A percentile compares a stretch with the other conserved stretches of the same genome.
Conservation (phyloP, 2,797 vertebrate genomes). For the Melanotaenia nigrans region DNA sequence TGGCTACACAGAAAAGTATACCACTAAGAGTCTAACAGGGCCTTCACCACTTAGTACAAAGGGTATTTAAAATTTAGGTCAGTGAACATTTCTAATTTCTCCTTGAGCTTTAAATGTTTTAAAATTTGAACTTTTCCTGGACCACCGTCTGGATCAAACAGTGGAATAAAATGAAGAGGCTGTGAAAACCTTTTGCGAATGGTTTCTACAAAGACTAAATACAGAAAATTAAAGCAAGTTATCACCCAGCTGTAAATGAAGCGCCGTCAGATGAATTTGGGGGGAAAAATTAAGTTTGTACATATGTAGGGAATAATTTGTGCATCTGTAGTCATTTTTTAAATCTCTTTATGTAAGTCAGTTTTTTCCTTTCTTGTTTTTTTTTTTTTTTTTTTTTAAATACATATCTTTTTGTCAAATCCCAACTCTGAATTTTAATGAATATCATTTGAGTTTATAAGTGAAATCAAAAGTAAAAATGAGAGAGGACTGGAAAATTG, state of each 20-base stretch:
- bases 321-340: too few relatives aligned
- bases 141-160: neutral
- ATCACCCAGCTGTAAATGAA: neutral
- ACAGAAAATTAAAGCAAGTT: neutral
- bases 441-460: too few relatives aligned
- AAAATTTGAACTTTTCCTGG: neutral
- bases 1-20: conserved; percentile 20
- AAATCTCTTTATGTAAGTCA: too few relatives aligned
- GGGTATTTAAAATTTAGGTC: neutral
- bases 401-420: too few relatives aligned
- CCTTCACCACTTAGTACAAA: neutral
- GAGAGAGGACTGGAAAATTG: too few relatives aligned
- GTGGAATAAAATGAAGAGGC: neutral
- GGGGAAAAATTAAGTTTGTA: too few relatives aligned
- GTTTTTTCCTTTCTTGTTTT: too few relatives aligned
- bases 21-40: neutral
- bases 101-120: neutral
- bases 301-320: too few relatives aligned
- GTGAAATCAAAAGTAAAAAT: too few relatives aligned
- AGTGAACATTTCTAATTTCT: neutral
- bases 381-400: too few relatives aligned
- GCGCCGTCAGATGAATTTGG: too few relatives aligned
- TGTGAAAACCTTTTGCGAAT: neutral
- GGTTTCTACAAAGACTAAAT: neutral
- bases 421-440: too few relatives aligned